Percentiles rank a stretch among this genome's conserved stretches.
phyloP scores from a whole-genome alignment of 1,140 invertebrate species.

The Macrobrachium nipponense region DNA sequence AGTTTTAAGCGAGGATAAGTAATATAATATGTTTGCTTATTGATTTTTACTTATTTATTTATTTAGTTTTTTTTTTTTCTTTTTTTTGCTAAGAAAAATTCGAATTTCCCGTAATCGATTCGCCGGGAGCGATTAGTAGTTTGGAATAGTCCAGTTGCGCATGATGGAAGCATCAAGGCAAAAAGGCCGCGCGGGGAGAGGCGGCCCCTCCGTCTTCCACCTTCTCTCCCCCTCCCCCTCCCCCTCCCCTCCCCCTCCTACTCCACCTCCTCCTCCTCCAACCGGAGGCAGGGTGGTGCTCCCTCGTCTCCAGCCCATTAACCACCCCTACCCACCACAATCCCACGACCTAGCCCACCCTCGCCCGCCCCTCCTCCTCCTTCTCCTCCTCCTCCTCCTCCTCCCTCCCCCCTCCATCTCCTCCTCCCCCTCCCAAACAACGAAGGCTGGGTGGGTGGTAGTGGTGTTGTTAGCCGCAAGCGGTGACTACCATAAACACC shows the following conservation, averaged over 20 bases:
- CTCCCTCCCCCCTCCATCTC: neutral
- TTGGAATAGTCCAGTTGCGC: too few species aligned
- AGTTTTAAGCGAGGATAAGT: too few species aligned
- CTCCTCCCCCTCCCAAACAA: neutral
- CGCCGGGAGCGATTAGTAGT: too few species aligned
- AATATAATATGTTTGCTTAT: too few species aligned
- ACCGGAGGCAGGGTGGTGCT: conserved; percentile 23
- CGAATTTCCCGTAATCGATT: too few species aligned
- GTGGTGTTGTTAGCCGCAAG: conserved; percentile 42
- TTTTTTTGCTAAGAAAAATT: neutral
- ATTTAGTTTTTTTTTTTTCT: neutral
- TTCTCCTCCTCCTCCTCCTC: neutral
- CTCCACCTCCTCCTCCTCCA: too few species aligned
- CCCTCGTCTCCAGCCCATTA: neutral
- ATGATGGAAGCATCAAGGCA: too few species aligned
- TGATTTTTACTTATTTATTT: too few species aligned
- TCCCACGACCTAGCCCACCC: neutral
- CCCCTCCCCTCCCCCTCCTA: neutral
- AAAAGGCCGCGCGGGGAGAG: too few species aligned
- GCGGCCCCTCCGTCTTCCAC: neutral
- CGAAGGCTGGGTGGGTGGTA: conserved; percentile 38
- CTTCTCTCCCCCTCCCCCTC: neutral
- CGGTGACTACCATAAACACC: conserved; percentile 59
- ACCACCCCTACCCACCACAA: neutral
- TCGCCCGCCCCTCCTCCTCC: neutral